Percentiles rank a stretch among this genome's conserved stretches.
These are phyloP conservation scores for Nilaparvata lugens DNA, from an alignment of 1,140 invertebrate genomes.

Conservation along the genomic window DNA sequence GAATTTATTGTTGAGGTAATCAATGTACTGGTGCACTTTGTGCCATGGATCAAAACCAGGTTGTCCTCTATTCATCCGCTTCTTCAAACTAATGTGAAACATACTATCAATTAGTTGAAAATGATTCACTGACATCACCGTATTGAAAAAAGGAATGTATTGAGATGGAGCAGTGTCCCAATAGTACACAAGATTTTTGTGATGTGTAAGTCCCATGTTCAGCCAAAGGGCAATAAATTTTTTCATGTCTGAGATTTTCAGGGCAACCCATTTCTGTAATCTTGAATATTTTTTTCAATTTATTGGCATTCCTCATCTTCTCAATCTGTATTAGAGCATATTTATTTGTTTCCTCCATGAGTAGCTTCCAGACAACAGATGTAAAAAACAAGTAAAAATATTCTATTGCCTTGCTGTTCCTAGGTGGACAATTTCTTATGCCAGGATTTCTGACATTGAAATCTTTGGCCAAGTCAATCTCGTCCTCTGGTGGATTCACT, in stretches of 20 bases:
- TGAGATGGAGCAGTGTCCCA: background rate
- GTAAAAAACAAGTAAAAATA: conserved; percentile 5
- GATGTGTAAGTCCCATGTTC: conserved; percentile 7
- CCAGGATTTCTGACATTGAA: conserved; percentile 4
- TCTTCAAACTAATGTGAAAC: background rate
- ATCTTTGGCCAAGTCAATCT: background rate
- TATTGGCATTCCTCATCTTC: background rate
- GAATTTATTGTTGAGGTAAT: background rate
- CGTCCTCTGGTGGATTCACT: background rate
- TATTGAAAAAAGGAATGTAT: background rate
- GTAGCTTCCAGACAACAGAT: background rate
- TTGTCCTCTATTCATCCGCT: background rate
- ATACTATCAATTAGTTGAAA: background rate
- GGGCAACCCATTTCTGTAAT: background rate
- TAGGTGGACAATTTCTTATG: background rate
- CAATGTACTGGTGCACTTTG: background rate
- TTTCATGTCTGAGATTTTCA: too few species aligned
- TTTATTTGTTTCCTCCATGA: background rate
- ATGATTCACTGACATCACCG: background rate
- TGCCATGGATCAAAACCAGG: conserved; percentile 6
- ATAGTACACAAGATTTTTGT: conserved; percentile 1
- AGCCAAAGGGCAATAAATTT: conserved; percentile 1
- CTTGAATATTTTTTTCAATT: background rate
- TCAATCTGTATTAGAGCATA: background rate
- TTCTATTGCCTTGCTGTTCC: background rate